These are phyloP conservation scores for Chloromyia formosa DNA, from an alignment of 2,888 invertebrate species.

Conservation along the genomic window DNA sequence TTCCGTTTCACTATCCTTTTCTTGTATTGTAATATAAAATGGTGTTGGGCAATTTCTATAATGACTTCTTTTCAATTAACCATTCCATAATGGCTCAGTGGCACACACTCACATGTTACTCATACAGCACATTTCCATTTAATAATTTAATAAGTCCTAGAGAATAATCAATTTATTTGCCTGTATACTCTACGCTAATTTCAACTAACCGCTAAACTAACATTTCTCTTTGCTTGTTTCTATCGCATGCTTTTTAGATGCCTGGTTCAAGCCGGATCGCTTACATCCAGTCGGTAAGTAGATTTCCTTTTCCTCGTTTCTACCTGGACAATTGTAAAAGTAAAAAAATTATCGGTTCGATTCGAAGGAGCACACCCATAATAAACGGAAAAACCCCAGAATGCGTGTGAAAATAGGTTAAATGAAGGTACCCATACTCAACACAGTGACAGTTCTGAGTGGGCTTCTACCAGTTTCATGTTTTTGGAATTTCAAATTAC, in stretches of 20 bases:
- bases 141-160: background rate
- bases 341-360: too few species aligned
- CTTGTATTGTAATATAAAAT: background rate
- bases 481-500: too few species aligned
- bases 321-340: background rate
- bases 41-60: constrained; percentile 47
- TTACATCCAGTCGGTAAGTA: constrained; percentile 90
- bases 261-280: constrained; percentile 92
- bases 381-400: too few species aligned
- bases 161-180: background rate
- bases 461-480: too few species aligned
- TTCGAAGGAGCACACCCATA: too few species aligned
- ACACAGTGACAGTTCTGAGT: too few species aligned
- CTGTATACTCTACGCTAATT: background rate
- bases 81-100: background rate
- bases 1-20: background rate
- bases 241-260: constrained; percentile 77
- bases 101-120: background rate
- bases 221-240: constrained; percentile 47
- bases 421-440: background rate
- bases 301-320: background rate
- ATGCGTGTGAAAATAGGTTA: constrained; percentile 10
- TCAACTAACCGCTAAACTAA: constrained; percentile 40
- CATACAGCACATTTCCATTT: background rate
- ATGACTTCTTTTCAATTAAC: constrained; percentile 39